A percentile compares a stretch with the other conserved stretches of the same genome.
Evolutionary conservation across 2,113 vertebrate genomes (phyloP).

Genomic region (Microcebus jonahi): DNA sequence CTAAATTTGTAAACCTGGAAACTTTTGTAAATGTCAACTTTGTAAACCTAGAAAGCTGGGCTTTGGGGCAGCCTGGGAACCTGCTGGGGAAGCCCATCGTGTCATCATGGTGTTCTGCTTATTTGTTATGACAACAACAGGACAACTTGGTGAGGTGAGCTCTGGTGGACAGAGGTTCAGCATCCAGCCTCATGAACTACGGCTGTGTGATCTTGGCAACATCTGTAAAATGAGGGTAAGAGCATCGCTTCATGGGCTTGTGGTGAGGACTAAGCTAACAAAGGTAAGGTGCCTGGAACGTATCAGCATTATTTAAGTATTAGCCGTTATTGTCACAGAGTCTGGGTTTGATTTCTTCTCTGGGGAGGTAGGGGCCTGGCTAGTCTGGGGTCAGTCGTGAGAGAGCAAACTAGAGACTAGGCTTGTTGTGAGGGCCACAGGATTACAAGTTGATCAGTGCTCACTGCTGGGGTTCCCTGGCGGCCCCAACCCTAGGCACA

Average conservation of each 20-base stretch:
- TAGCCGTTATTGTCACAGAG: not conserved
- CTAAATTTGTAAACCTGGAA: slow-evolving; percentile 56
- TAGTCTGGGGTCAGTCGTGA: not conserved
- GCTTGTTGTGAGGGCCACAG: not conserved
- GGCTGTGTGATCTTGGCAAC: not conserved
- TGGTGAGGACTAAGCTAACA: not conserved
- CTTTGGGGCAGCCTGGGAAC: not conserved
- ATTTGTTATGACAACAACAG: not conserved
- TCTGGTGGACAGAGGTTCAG: not conserved
- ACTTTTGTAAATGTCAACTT: not conserved
- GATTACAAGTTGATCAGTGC: not conserved
- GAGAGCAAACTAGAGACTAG: not conserved
- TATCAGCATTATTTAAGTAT: not conserved
- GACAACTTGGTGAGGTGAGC: fast-evolving
- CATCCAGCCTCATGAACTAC: fast-evolving
- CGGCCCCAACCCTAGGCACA: not conserved
- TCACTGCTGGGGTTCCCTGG: not conserved
- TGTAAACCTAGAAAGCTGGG: slow-evolving; percentile 46
- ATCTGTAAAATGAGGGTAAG: not conserved
- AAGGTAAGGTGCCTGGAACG: not conserved
- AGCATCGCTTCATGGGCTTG: not conserved
- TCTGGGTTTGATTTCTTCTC: not conserved
- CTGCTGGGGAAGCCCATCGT: not conserved
- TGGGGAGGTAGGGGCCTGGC: not conserved
- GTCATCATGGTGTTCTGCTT: not conserved